Evolutionary conservation across 1,140 invertebrate genomes (phyloP).

Genomic region (Gryon sp.): DNA sequence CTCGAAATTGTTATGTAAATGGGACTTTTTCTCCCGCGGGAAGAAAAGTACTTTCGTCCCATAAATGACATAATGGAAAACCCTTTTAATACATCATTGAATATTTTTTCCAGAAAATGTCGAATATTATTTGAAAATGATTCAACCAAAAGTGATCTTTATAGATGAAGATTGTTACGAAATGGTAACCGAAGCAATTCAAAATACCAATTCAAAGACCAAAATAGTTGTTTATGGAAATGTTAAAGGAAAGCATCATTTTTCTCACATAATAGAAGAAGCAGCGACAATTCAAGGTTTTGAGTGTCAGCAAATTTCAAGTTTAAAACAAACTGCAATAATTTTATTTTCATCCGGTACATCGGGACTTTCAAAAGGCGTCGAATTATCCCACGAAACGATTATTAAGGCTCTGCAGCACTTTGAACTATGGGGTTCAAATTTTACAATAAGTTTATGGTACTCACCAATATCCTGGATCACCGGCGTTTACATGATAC

Average conservation of each 20-base stretch:
- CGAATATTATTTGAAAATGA: constrained; percentile 68
- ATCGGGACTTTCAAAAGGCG: constrained; percentile 70
- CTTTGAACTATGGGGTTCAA: constrained; percentile 7
- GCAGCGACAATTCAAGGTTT: constrained; percentile 44
- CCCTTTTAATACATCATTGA: too few species aligned
- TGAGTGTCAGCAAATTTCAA: constrained; percentile 51
- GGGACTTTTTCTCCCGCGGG: too few species aligned
- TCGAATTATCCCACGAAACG: constrained; percentile 58
- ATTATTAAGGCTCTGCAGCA: constrained; percentile 6
- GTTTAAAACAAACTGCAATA: constrained; percentile 62
- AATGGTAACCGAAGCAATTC: constrained; percentile 40
- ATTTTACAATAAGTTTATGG: constrained; percentile 44
- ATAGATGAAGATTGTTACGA: constrained; percentile 42
- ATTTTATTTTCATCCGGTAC: constrained; percentile 71
- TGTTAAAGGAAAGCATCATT: constrained; percentile 10
- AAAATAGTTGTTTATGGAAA: constrained; percentile 69
- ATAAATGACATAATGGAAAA: too few species aligned
- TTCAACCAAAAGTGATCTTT: constrained; percentile 73
- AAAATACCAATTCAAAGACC: constrained; percentile 44
- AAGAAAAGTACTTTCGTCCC: too few species aligned
- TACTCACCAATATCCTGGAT: constrained; percentile 64
- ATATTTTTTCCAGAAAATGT: constrained; percentile 61
- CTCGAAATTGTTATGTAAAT: too few species aligned
- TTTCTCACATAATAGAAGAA: constrained; percentile 45
- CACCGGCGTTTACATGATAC: constrained; percentile 44